These are phyloP conservation scores for Dorcus parallelipipedus DNA, from an alignment of 2,888 invertebrate species.

Conservation along the genomic window DNA sequence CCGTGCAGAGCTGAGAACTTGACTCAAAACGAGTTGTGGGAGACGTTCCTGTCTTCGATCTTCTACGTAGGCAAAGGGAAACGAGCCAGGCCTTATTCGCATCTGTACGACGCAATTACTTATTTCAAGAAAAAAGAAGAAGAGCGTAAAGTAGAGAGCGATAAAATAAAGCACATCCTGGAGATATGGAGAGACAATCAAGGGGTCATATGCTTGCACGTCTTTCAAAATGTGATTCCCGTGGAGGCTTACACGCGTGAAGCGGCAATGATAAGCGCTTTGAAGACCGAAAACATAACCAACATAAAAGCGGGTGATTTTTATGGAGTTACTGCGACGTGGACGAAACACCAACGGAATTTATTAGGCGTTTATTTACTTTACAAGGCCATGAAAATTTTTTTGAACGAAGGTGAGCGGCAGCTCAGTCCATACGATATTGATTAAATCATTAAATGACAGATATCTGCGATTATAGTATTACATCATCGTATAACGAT, in stretches of 20 bases:
- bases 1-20: constrained; percentile 57
- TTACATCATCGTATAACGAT: constrained; percentile 3
- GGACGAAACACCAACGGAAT: constrained; percentile 67
- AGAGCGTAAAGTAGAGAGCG: constrained; percentile 40
- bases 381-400: constrained; percentile 78
- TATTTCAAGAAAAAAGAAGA: constrained; percentile 55
- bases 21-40: constrained; percentile 61
- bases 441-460: constrained; percentile 31
- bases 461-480: neutral
- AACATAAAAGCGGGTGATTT: constrained; percentile 80
- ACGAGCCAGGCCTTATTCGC: constrained; percentile 81
- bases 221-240: constrained; percentile 87
- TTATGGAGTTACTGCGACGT: constrained; percentile 74
- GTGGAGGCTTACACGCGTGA: constrained; percentile 93
- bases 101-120: constrained; percentile 83
- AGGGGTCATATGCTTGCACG: constrained; percentile 87
- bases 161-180: constrained; percentile 75
- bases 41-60: constrained; percentile 76
- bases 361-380: constrained; percentile 76
- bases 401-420: constrained; percentile 83
- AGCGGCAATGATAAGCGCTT: constrained; percentile 89
- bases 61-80: constrained; percentile 93
- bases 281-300: constrained; percentile 71
- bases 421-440: constrained; percentile 78
- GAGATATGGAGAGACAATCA: constrained; percentile 80